Percentiles rank a stretch among this genome's conserved stretches.
phyloP scores from a whole-genome alignment of 2,797 vertebrate species.

The Clarias fuscus region DNA sequence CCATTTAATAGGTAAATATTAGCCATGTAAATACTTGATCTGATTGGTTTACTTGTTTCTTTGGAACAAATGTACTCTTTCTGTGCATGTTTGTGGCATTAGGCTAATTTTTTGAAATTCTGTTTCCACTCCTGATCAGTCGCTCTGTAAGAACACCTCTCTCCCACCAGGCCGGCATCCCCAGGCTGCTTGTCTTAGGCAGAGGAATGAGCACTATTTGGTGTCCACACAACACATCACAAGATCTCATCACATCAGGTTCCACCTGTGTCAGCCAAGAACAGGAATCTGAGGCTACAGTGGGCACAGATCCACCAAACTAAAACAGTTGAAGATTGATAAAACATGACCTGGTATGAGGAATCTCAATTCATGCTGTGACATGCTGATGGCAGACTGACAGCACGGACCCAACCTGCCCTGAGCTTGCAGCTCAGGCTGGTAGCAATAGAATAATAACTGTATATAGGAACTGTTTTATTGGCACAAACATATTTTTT shows the following conservation, averaged over 20 bases:
- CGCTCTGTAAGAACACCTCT: too few relatives aligned
- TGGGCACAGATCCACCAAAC: neutral
- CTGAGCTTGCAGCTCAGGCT: neutral
- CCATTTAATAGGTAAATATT: too few relatives aligned
- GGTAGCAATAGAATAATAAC: neutral
- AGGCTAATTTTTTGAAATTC: too few relatives aligned
- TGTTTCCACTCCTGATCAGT: too few relatives aligned
- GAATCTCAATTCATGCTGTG: neutral
- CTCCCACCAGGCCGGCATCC: too few relatives aligned
- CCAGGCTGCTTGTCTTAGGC: too few relatives aligned
- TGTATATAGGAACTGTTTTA: neutral
- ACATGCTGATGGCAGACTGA: neutral
- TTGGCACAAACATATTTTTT: neutral
- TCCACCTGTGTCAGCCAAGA: neutral
- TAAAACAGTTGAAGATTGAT: neutral
- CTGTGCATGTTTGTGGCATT: too few relatives aligned
- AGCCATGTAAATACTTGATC: too few relatives aligned
- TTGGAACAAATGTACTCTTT: too few relatives aligned
- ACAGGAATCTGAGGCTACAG: neutral
- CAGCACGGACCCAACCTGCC: neutral
- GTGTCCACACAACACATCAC: neutral
- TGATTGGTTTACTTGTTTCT: too few relatives aligned
- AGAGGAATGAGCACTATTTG: too few relatives aligned
- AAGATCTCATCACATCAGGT: neutral
- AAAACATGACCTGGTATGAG: neutral